phyloP scores from a whole-genome alignment of 2,797 vertebrate species.

The Tapirus indicus region DNA sequence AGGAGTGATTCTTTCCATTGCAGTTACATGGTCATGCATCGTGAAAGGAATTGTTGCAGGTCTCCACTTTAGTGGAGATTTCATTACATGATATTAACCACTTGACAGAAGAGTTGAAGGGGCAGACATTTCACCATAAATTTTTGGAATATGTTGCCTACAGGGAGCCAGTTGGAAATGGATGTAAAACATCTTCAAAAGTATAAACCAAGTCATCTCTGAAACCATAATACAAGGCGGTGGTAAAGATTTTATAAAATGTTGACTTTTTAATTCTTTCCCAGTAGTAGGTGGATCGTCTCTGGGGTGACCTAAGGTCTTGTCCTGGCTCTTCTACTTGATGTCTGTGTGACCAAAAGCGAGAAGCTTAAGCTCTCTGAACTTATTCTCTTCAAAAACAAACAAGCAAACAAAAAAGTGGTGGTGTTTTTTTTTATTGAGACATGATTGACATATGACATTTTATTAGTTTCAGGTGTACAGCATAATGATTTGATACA shows the following conservation, averaged over 20 bases:
- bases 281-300: neutral
- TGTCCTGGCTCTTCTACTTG: neutral
- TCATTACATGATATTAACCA: neutral
- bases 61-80: neutral
- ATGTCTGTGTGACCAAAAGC: neutral
- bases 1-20: neutral
- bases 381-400: neutral
- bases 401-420: no score
- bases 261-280: neutral
- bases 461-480: neutral
- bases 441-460: neutral
- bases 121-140: neutral
- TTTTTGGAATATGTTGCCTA: neutral
- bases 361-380: neutral
- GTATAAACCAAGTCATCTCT: neutral
- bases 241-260: neutral
- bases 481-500: neutral
- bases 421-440: neutral
- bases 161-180: neutral
- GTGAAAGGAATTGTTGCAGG: neutral
- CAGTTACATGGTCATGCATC: rapidly evolving
- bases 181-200: neutral
- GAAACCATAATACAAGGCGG: neutral
- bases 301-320: neutral
- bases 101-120: neutral